Evolutionary conservation across 2,797 vertebrate species (phyloP).

Genomic region (Bovichtus diacanthus): DNA sequence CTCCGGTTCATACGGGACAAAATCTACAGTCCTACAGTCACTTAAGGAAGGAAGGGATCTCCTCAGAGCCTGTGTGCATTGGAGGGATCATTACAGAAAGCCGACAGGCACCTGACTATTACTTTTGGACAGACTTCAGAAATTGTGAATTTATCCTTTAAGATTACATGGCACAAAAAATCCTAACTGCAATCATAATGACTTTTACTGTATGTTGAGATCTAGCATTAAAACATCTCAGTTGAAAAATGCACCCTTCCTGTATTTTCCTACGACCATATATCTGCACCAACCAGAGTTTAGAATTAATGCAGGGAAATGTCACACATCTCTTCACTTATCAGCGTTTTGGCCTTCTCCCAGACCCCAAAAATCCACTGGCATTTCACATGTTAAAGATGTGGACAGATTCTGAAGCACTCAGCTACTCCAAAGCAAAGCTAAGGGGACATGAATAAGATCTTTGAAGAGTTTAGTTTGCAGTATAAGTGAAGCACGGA

Average conservation of each 20-base stretch:
- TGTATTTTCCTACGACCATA: neutral
- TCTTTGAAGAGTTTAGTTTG: constrained; percentile 45
- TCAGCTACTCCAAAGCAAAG: constrained; percentile 13
- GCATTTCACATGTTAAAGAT: constrained; percentile 37
- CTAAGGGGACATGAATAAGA: constrained; percentile 40
- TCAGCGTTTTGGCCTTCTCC: constrained; percentile 13
- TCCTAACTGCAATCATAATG: neutral
- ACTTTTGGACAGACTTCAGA: neutral
- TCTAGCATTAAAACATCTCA: neutral
- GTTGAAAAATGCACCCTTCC: neutral
- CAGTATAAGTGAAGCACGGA: constrained; percentile 17
- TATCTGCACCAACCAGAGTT: constrained; percentile 2
- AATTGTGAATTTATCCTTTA: neutral
- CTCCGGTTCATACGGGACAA: neutral
- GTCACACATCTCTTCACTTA: constrained; percentile 28
- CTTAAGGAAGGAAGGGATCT: neutral
- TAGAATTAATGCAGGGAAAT: constrained; percentile 21
- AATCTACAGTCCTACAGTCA: neutral
- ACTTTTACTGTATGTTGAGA: neutral
- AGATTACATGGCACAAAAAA: neutral
- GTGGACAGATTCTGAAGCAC: constrained; percentile 29
- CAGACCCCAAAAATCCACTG: constrained; percentile 29
- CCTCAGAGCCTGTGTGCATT: neutral
- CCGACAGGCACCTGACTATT: too few species aligned
- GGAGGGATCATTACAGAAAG: neutral